Evolutionary conservation across 1,140 invertebrate species (phyloP).

Genomic region (Rhagoletis pomonella): DNA sequence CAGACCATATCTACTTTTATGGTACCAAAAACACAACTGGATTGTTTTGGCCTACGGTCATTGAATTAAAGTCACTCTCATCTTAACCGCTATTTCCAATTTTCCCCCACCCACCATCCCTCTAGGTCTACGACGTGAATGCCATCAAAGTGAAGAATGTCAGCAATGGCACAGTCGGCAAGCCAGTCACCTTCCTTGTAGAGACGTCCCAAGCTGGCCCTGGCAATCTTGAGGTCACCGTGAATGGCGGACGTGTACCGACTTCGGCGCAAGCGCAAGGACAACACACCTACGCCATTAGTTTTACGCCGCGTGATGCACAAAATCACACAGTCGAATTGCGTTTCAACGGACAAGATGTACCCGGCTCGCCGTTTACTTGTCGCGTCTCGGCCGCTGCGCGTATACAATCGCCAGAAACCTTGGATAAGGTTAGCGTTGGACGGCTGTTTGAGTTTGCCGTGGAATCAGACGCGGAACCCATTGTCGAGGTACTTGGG

Average conservation of each 20-base stretch:
- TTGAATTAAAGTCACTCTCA: too few species aligned
- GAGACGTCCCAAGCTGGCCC: slow-evolving; percentile 96
- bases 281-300: slow-evolving; percentile 96
- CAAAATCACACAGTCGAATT: slow-evolving; percentile 93
- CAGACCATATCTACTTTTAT: not conserved
- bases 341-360: slow-evolving; percentile 96
- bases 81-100: not conserved
- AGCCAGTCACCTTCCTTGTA: slow-evolving; percentile 96
- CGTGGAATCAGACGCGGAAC: slow-evolving; percentile 85
- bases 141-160: slow-evolving; percentile 96
- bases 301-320: slow-evolving; percentile 94
- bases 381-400: slow-evolving; percentile 84
- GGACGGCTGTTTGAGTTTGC: slow-evolving; percentile 88
- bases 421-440: slow-evolving; percentile 94
- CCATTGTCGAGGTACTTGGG: slow-evolving; percentile 86
- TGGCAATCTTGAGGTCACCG: slow-evolving; percentile 97
- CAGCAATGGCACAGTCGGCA: slow-evolving; percentile 91
- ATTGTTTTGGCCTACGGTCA: not conserved
- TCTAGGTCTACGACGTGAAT: slow-evolving; percentile 91
- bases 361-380: slow-evolving; percentile 89
- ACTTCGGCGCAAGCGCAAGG: slow-evolving; percentile 96
- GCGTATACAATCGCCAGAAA: slow-evolving; percentile 84
- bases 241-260: slow-evolving; percentile 95
- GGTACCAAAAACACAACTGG: not conserved
- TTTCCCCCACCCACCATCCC: not conserved